phyloP scores from a whole-genome alignment of 1,140 invertebrate genomes.

The Calosoma granatense region DNA sequence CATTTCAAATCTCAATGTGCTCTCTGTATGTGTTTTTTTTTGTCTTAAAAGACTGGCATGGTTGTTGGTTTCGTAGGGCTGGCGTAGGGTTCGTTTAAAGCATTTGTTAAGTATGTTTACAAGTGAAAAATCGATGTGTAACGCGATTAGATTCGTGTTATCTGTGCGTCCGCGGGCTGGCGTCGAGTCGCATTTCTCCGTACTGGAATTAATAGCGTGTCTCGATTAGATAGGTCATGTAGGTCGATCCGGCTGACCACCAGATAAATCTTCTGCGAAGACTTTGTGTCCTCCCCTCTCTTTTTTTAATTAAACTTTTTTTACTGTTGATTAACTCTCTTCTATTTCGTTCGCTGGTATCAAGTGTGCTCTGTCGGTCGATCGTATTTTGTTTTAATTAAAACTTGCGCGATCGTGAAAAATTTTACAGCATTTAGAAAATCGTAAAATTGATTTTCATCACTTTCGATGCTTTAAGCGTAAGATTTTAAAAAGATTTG shows the following conservation, averaged over 20 bases:
- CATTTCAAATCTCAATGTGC: too few relatives aligned
- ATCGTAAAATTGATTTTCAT: not conserved
- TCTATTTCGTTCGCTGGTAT: not conserved
- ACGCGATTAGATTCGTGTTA: not conserved
- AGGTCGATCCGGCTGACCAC: not conserved
- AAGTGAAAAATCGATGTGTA: not conserved
- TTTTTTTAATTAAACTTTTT: not conserved
- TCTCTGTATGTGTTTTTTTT: too few relatives aligned
- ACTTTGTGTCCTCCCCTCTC: not conserved
- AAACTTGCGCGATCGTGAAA: not conserved
- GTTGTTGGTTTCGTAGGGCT: not conserved
- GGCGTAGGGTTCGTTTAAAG: not conserved
- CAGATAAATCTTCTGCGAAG: not conserved
- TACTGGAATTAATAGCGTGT: not conserved
- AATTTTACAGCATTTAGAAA: not conserved
- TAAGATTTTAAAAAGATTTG: not conserved
- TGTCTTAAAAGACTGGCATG: too few relatives aligned
- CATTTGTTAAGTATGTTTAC: not conserved
- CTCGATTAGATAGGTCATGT: not conserved
- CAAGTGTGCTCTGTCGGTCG: not conserved
- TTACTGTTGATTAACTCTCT: not conserved
- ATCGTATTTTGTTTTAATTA: not conserved
- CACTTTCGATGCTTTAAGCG: not conserved
- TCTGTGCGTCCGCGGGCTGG: not conserved
- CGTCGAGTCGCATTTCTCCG: not conserved